Evolutionary conservation across 2,113 vertebrate species (phyloP).

Genomic region (Poeciliopsis prolifica): DNA sequence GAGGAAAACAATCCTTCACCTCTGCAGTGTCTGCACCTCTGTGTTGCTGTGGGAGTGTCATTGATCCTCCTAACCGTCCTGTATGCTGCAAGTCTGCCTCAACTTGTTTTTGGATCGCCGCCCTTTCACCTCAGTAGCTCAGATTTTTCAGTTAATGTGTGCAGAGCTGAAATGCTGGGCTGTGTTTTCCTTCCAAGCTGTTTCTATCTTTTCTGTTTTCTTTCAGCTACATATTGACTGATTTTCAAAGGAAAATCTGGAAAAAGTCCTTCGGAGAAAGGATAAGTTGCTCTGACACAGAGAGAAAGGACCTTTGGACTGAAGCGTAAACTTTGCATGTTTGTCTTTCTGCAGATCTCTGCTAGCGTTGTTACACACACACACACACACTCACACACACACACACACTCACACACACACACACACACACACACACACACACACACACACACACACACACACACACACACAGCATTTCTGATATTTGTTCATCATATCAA

Average conservation of each 20-base stretch:
- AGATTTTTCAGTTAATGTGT: neutral
- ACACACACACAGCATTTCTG: neutral
- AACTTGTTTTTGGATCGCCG: conserved; percentile 39
- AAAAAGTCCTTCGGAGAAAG: neutral
- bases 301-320: neutral
- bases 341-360: too few relatives aligned
- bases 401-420: too few relatives aligned
- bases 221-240: neutral
- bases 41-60: conserved; percentile 24
- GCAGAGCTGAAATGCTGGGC: neutral
- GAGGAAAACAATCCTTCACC: neutral
- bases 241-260: neutral
- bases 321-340: neutral
- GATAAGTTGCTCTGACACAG: neutral
- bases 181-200: too few relatives aligned
- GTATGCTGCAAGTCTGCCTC: conserved; percentile 25
- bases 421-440: too few relatives aligned
- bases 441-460: too few relatives aligned
- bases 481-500: neutral
- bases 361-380: neutral
- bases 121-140: neutral
- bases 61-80: conserved; percentile 3
- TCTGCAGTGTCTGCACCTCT: neutral
- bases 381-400: too few relatives aligned
- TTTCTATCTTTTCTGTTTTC: neutral